A percentile compares a stretch with the other conserved stretches of the same genome.
Conservation (phyloP, 2,797 vertebrate genomes). For the Anguilla marmorata region DNA sequence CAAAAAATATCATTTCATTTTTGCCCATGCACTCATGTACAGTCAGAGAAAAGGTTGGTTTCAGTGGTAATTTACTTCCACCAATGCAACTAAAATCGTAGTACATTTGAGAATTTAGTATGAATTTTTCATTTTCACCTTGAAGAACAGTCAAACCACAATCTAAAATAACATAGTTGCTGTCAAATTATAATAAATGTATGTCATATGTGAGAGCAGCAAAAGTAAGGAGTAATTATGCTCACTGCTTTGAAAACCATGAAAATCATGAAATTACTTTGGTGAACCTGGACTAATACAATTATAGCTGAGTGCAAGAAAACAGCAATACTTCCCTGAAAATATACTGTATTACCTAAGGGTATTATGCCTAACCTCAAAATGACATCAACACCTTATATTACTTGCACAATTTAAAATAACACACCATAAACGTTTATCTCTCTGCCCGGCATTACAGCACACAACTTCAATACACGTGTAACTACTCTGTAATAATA, state of each 20-base stretch:
- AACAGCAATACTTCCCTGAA: neutral
- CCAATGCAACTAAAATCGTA: neutral
- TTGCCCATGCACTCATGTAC: neutral
- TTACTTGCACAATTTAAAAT: neutral
- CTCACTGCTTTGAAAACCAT: neutral
- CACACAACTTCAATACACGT: neutral
- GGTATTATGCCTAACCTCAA: constrained; percentile 1
- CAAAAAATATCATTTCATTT: neutral
- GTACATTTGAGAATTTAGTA: neutral
- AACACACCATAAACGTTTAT: neutral
- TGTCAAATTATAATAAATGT: neutral
- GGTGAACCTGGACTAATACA: constrained; percentile 14
- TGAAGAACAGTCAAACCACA: neutral
- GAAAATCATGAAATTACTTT: neutral
- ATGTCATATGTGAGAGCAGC: neutral
- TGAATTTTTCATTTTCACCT: neutral
- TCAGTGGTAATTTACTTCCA: neutral
- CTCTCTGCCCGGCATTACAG: neutral
- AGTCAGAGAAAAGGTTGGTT: neutral
- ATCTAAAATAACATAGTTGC: neutral
- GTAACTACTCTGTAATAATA: neutral
- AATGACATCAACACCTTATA: neutral
- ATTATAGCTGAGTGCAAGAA: constrained; percentile 19
- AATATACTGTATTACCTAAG: neutral
- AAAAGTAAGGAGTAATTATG: neutral